Evolutionary conservation across 1,140 invertebrate genomes (phyloP).

Genomic region (Philotrypesis tridentata): DNA sequence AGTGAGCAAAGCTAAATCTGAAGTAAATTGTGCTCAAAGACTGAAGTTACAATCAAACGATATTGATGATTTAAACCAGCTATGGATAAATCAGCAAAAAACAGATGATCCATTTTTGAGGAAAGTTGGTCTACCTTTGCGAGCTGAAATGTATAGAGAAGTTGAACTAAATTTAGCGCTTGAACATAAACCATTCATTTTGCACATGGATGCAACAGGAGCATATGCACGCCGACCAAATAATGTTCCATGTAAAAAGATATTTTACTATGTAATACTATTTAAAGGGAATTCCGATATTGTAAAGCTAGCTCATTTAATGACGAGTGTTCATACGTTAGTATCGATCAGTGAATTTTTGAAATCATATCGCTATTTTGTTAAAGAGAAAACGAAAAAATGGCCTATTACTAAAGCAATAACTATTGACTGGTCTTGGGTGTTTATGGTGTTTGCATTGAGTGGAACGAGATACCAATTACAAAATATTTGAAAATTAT

Average conservation of each 20-base stretch:
- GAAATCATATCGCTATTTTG: slow-evolving; percentile 8
- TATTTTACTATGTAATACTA: slow-evolving; percentile 52
- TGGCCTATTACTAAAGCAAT: slow-evolving; percentile 6
- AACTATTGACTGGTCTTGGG: slow-evolving; percentile 38
- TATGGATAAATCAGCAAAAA: slow-evolving; percentile 29
- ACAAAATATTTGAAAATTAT: neutral
- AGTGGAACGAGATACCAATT: slow-evolving; percentile 10
- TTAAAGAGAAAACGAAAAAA: neutral
- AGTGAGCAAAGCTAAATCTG: slow-evolving; percentile 23
- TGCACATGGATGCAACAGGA: slow-evolving; percentile 53
- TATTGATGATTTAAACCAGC: slow-evolving; percentile 41
- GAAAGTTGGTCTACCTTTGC: slow-evolving; percentile 30
- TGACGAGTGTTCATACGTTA: slow-evolving; percentile 31
- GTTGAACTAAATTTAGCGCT: slow-evolving; percentile 23
- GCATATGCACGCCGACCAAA: slow-evolving; percentile 43
- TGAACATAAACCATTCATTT: slow-evolving; percentile 25
- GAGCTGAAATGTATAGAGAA: slow-evolving; percentile 38
- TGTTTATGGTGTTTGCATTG: neutral
- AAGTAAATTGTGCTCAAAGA: neutral
- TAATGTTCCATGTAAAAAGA: slow-evolving; percentile 37
- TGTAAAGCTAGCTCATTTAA: slow-evolving; percentile 14
- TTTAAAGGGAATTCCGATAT: slow-evolving; percentile 14
- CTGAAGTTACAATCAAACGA: slow-evolving; percentile 39
- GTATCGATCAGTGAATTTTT: slow-evolving; percentile 25
- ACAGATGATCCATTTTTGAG: slow-evolving; percentile 34